Evolutionary conservation across 2,888 invertebrate species (phyloP), one percentile per base, ranked within the genome.

Genomic region (Chymomyza caudatula): DNA sequence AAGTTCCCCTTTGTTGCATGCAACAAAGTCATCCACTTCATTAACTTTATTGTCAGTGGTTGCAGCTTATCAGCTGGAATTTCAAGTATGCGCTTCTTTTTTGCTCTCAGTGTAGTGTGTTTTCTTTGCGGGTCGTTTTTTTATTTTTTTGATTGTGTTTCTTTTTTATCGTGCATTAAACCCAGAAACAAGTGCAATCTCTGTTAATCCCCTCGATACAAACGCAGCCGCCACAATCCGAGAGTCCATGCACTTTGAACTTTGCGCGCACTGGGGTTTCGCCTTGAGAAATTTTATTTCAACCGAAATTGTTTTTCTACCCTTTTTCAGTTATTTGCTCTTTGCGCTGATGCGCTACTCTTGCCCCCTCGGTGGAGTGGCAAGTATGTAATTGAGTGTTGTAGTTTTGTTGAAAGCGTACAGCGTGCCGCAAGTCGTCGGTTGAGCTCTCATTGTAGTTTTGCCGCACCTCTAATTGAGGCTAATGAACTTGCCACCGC

Each of bases 121-220:
- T 62, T 42, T 52, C 37, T 62, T 43, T 42, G 22, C n/a, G 11
- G 15, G 42, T 42, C 42, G 11, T 37, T 67, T 15, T 49, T 71
- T 47, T 47, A 17, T 47, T n/a, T 29, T 13, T 51, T 52, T 73
- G 83, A n/a, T 47, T 47, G 13, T 44, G 44, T n/a, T 25, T 8
- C 42, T 13, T 51, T n/a, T 52, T 76, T 80, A 80, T 80, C 80
- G 80, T 75, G n/a, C 84, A 70, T 80, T 80, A 71, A 83, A 77
- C 80, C 67, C 61, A 17, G 42, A 37, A 61, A 63, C 73, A 83
- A 85, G 78, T 75, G 75, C 69, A 58, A 59, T 54, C 72, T 61
- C 65, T 58, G 60, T 70, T 72, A 62, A 57, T 63, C 59, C 58
- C n/a, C 58, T 11, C 47, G 19, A 8, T 19, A 47, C 47, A 47